Evolutionary conservation across 2,888 invertebrate species (phyloP), one percentile per base, ranked within the genome.

Genomic region (Drosophila melanosoma): DNA sequence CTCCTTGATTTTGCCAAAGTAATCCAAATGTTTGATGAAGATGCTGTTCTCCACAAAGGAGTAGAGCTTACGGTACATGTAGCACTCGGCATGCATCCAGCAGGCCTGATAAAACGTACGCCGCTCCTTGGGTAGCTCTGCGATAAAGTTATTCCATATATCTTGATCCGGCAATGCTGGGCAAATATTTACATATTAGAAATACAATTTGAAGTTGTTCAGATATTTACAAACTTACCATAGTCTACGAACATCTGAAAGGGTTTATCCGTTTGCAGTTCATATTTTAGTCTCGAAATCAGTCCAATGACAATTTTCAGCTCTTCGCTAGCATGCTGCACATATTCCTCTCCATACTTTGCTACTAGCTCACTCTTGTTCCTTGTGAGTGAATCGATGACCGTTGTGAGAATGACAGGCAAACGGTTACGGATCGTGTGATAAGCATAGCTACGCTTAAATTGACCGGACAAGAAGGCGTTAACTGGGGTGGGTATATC

Each of bases 11-110:
- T 95, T 94, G 45, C 93, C 93, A 92, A 98, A 99, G 35, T 96
- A 96, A 92, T 99, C 99, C 87, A 95, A 96, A 1, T 94, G 91
- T 61, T 94, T 93, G 17, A 98, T 91, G 12, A 82, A 81, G 48
- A 82, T 71, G 63, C 95, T 95, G 33, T 95, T 90, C 81, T 95
- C 94, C 89, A 97, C 95, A 29, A 95, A 95, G 90, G 96, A 96
- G 69, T 94, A 93, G 7, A 97, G 91, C 69, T 95, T 94, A 58
- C 96, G 94, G 80, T 99, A 99, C 93, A 99, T 95, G 91, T 98
- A 99, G 91, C 98, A 98, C 93, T 99, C 99, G 0, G 96, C 95
- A 89, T 97, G 96, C 0, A 99, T 94, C 98, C 98, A 99, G 1
- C 95, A 94, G 40, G 96, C 95, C 23, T 95, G 95, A 91, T 97